phyloP scores from a whole-genome alignment of 2,797 vertebrate species.

The Catamblyrhynchus diadema region DNA sequence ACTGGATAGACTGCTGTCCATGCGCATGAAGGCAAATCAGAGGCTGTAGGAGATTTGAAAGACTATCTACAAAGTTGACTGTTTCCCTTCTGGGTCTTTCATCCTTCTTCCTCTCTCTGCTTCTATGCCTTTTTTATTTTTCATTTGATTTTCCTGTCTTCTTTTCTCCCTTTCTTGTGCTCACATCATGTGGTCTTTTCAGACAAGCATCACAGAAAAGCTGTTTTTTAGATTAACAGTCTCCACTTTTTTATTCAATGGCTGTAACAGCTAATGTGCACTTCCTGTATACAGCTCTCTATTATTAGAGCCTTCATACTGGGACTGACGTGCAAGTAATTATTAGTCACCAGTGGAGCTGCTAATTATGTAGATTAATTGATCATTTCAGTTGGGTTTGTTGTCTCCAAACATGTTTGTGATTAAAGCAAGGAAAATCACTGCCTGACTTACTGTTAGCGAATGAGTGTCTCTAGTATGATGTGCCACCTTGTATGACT shows the following conservation, averaged over 20 bases:
- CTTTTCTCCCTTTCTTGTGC: not conserved
- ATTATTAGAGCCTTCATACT: not conserved
- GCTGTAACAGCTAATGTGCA: not conserved
- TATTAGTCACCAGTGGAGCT: slow-evolving; percentile 7
- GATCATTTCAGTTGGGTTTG: not conserved
- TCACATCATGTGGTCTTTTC: not conserved
- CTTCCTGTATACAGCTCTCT: slow-evolving; percentile 2
- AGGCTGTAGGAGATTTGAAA: not conserved
- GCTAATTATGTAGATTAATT: not conserved
- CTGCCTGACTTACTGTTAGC: not conserved
- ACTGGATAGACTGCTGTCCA: not conserved
- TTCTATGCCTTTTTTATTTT: not conserved
- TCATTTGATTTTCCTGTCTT: not conserved
- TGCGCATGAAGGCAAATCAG: not conserved
- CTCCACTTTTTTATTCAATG: not conserved
- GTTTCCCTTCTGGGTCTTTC: not conserved
- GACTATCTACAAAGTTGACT: not conserved
- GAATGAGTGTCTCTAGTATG: not conserved
- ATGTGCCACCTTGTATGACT: not conserved
- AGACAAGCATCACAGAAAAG: not conserved
- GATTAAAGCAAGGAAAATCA: not conserved
- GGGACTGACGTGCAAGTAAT: not conserved
- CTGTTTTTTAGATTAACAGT: not conserved
- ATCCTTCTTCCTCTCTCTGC: not conserved
- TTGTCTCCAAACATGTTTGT: not conserved